These are phyloP conservation scores for Cantharis flavilabris DNA, from an alignment of 2,888 invertebrate genomes.

Conservation along the genomic window DNA sequence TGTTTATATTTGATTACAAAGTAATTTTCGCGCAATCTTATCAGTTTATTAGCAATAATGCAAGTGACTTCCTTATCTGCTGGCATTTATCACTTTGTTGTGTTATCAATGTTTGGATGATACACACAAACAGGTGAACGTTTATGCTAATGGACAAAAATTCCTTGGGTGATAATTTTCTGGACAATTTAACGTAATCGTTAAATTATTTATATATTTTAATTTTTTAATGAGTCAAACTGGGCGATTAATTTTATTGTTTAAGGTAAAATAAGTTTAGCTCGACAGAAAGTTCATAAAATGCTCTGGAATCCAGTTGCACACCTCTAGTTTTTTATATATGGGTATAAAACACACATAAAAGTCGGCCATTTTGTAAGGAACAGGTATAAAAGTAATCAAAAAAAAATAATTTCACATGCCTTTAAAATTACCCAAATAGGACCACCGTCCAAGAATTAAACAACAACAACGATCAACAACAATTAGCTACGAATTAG, in stretches of 20 bases:
- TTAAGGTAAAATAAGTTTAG: not conserved
- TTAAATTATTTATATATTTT: not conserved
- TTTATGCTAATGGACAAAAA: not conserved
- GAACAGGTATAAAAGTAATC: slow-evolving; percentile 33
- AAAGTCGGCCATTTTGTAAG: slow-evolving; percentile 35
- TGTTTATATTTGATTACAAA: not conserved
- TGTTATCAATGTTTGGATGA: not conserved
- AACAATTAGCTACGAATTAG: slow-evolving; percentile 7
- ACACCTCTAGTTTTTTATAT: slow-evolving; percentile 34
- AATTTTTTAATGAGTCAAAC: not conserved
- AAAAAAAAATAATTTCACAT: slow-evolving; percentile 20
- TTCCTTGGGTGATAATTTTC: not conserved
- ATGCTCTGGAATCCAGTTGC: slow-evolving; percentile 34
- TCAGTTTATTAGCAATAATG: not conserved
- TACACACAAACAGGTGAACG: not conserved
- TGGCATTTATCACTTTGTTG: not conserved
- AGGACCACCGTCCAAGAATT: not conserved
- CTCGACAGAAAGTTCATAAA: slow-evolving; percentile 19
- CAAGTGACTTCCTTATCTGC: not conserved
- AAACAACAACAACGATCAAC: not conserved
- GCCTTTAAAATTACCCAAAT: slow-evolving; percentile 5
- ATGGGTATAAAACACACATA: slow-evolving; percentile 34
- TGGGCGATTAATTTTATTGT: not conserved
- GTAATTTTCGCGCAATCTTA: not conserved
- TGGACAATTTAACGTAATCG: not conserved